phyloP scores from a whole-genome alignment of 2,113 vertebrate species.

The Rhynchomys soricoides region DNA sequence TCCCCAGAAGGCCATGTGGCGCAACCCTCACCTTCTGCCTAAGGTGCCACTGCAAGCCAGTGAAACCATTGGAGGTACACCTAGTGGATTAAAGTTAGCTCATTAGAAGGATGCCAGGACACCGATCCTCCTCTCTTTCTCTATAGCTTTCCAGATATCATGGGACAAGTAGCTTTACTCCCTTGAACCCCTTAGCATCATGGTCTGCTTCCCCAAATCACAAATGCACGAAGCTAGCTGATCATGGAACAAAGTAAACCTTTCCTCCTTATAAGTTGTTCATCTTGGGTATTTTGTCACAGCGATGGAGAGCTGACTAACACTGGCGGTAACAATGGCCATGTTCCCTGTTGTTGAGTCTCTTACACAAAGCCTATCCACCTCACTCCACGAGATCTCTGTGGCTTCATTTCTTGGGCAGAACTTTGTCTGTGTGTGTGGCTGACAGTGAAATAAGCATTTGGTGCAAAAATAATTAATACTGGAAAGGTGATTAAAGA shows the following conservation, averaged over 20 bases:
- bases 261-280: not conserved
- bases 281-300: not conserved
- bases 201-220: not conserved
- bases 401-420: rapidly evolving
- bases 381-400: too few species aligned
- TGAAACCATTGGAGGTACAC: not conserved
- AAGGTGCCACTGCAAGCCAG: not conserved
- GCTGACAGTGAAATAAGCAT: not conserved
- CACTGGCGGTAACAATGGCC: too few species aligned
- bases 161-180: too few species aligned
- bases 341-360: not conserved
- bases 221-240: too few species aligned
- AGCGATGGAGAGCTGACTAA: not conserved
- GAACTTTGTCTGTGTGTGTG: not conserved
- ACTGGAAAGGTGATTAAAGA: not conserved
- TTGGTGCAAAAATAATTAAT: not conserved
- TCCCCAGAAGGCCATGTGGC: not conserved
- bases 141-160: not conserved
- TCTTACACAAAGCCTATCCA: too few species aligned
- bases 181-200: too few species aligned
- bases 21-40: not conserved
- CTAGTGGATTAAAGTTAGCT: not conserved
- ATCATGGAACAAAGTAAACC: too few species aligned
- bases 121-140: not conserved
- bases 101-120: too few species aligned